Base-by-base conservation (phyloP, 2,113 vertebrate genomes). In the Anthoscopus minutus region DNA sequence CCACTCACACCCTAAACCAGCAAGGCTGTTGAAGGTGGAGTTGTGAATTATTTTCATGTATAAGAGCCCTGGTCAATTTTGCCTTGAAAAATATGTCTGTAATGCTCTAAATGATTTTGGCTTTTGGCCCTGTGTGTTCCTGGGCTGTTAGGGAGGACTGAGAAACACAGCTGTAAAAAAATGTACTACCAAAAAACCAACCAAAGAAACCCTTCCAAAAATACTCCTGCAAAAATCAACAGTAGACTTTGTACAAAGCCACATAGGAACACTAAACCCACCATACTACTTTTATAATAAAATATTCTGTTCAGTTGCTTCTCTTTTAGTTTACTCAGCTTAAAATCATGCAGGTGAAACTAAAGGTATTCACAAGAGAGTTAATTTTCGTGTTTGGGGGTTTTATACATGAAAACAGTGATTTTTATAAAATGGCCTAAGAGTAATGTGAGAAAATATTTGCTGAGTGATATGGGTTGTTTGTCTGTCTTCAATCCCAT, bases 1-100 rank as follows among this genome's bases (percentile, higher is more conserved):
- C 31, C 11, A 5, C 35, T 93, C 56, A 31, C 0, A 0, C 18
- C 44, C 44, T 50, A 47, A 58, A 14, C 42, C 15, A 10, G 12
- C 1, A 0, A 24, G 62, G 42, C 38, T 82, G 16, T 22, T 20
- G 31, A 9, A 15, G 67, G 57, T n/a, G 37, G 7, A 86, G n/a
- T 9, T 2, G 6, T 65, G 81, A 81, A 84, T 81, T 87, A 69
- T 15, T 78, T 91, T 60, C 47, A 53, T 0, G 0, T 86, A 31
- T 19, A 7, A 27, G 40, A 60, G 23, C 18, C 14, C 9, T 67
- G 61, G 44, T 65, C 58, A 74, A 25, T 80, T 84, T 86, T 54
- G 19, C 16, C 28, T 51, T 82, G 74, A 80, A 71, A 89, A 76
- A 89, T 51, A 44, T 7, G 3, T 56, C 53, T 82, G 35, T 74